Conservation (phyloP, 2,888 invertebrate genomes). For the Drosophila atroscutellata region DNA sequence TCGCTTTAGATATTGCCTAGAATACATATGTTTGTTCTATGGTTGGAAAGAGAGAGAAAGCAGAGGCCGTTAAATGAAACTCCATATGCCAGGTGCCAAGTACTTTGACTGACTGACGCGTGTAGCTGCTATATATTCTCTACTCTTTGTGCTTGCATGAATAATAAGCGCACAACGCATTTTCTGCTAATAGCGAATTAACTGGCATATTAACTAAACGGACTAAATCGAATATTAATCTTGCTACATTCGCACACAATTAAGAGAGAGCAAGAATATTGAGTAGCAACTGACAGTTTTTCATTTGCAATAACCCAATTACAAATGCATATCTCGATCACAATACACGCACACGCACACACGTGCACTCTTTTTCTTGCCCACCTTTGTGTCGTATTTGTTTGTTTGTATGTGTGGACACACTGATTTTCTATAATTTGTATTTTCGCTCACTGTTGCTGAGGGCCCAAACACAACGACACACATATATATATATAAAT, state of each 20-base stretch:
- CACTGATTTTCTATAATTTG: constrained; percentile 55
- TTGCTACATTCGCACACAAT: constrained; percentile 9
- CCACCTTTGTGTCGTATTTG: constrained; percentile 36
- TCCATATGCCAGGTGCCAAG: constrained; percentile 46
- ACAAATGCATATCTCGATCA: constrained; percentile 37
- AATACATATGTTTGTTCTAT: not conserved
- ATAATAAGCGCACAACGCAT: constrained; percentile 20
- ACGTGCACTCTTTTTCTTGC: constrained; percentile 23
- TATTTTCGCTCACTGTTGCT: constrained; percentile 66
- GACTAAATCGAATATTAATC: not conserved
- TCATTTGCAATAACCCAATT: constrained; percentile 36
- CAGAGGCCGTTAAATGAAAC: constrained; percentile 20
- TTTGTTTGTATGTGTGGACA: constrained; percentile 30
- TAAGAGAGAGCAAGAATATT: constrained; percentile 7
- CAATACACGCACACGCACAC: constrained; percentile 12
- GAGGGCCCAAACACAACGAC: constrained; percentile 50
- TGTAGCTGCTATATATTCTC: constrained; percentile 15
- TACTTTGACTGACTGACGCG: constrained; percentile 30
- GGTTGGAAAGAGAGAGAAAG: not conserved
- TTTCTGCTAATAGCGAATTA: constrained; percentile 2
- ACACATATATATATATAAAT: constrained; percentile 10
- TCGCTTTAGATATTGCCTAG: constrained; percentile 25
- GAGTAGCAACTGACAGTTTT: constrained; percentile 11
- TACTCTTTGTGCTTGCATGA: constrained; percentile 37
- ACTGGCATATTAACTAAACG: not conserved